These are phyloP conservation scores for Megaceryle maxima DNA, from an alignment of 2,113 vertebrate species.

Conservation along the genomic window DNA sequence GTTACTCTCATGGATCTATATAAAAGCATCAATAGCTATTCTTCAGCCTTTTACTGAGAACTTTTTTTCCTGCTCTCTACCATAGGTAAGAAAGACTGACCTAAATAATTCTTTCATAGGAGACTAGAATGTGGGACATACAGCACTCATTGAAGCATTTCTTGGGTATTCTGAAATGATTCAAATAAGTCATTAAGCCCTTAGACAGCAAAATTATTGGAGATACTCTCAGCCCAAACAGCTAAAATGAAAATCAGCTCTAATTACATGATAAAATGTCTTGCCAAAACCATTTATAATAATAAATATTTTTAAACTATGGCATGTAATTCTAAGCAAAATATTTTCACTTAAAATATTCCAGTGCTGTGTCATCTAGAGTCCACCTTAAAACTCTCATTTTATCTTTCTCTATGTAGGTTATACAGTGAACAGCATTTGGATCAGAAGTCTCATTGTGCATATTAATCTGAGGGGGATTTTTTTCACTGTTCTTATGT, in stretches of 20 bases:
- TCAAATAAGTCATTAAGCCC: neutral
- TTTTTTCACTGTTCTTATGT: neutral
- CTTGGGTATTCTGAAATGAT: neutral
- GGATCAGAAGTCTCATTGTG: constrained; percentile 46
- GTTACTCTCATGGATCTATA: neutral
- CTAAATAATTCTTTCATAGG: constrained; percentile 48
- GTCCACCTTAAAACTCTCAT: constrained; percentile 35
- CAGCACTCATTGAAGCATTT: neutral
- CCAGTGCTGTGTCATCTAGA: neutral
- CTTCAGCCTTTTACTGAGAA: constrained; percentile 8
- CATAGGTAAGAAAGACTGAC: constrained; percentile 38
- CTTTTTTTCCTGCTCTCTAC: constrained; percentile 5
- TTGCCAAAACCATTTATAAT: neutral
- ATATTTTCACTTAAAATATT: neutral
- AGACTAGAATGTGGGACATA: constrained; percentile 36
- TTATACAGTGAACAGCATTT: constrained; percentile 18
- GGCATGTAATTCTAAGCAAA: neutral
- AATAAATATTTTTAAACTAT: neutral
- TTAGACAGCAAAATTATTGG: neutral
- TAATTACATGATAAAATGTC: neutral
- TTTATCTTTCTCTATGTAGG: constrained; percentile 17
- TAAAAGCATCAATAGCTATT: neutral
- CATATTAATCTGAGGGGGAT: constrained; percentile 15
- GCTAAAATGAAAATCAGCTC: neutral
- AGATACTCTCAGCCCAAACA: neutral